Evolutionary conservation across 2,888 invertebrate species (phyloP).

Genomic region (Scrobipalpa costella): DNA sequence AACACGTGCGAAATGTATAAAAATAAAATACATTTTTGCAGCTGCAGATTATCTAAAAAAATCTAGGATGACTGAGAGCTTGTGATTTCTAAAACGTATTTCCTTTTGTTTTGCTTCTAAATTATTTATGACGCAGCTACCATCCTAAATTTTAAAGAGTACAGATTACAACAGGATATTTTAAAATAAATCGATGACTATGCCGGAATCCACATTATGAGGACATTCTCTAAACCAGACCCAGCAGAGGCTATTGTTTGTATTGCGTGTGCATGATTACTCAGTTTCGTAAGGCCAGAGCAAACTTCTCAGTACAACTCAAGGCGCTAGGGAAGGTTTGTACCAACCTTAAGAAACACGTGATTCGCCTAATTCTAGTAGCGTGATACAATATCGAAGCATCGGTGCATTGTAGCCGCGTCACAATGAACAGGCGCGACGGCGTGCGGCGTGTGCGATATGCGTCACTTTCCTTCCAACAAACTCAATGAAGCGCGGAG

Average conservation of each 20-base stretch:
- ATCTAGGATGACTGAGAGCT: too few relatives aligned
- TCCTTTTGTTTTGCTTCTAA: too few relatives aligned
- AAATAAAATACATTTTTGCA: too few relatives aligned
- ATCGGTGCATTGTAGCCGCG: slow-evolving; percentile 25
- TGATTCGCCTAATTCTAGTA: slow-evolving; percentile 19
- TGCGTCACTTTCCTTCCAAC: slow-evolving; percentile 75
- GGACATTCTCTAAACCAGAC: slow-evolving; percentile 8
- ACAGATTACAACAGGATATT: not conserved
- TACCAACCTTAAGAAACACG: not conserved
- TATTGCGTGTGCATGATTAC: slow-evolving; percentile 10
- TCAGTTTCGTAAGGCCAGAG: slow-evolving; percentile 12
- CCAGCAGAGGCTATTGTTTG: slow-evolving; percentile 6
- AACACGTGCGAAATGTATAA: too few relatives aligned
- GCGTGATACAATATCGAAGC: slow-evolving; percentile 18
- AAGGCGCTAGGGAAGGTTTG: not conserved
- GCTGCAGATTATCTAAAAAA: too few relatives aligned
- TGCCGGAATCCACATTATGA: not conserved
- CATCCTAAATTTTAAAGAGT: too few relatives aligned
- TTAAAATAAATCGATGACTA: not conserved
- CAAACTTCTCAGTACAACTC: slow-evolving; percentile 7
- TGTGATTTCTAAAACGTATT: too few relatives aligned
- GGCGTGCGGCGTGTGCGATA: slow-evolving; percentile 54
- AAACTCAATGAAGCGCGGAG: slow-evolving; percentile 78
- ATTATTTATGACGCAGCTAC: too few relatives aligned
- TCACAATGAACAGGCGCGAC: slow-evolving; percentile 41